Percentiles rank a stretch among this genome's conserved stretches.
phyloP scores from a whole-genome alignment of 2,797 vertebrate genomes.

The Smutsia gigantea region DNA sequence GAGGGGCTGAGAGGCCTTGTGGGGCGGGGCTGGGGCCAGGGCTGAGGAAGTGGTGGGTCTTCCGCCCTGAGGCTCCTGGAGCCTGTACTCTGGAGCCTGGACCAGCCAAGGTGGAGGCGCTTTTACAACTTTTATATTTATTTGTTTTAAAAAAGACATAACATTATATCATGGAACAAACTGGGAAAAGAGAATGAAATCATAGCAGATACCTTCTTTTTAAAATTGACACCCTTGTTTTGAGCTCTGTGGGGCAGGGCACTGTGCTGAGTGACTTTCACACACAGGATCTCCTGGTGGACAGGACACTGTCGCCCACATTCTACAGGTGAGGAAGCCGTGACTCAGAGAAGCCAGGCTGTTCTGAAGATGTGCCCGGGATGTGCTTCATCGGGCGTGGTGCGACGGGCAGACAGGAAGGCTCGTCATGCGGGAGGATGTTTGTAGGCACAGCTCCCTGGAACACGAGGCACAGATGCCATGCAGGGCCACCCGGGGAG shows the following conservation, averaged over 20 bases:
- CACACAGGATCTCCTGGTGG: fast-evolving
- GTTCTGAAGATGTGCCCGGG: background rate
- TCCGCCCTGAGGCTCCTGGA: fast-evolving
- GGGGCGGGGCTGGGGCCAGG: background rate
- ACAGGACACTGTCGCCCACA: background rate
- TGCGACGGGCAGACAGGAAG: background rate
- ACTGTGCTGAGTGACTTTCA: background rate
- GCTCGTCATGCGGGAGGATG: no score
- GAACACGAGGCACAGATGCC: background rate
- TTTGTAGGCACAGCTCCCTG: background rate
- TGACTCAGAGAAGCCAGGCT: background rate
- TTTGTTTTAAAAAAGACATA: background rate
- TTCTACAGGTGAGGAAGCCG: background rate
- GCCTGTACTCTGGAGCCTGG: background rate
- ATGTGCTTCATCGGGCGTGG: no score
- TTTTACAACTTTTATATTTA: background rate
- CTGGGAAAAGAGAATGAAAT: background rate
- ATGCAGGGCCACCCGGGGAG: background rate
- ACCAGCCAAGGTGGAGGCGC: no score
- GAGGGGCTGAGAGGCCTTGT: no score
- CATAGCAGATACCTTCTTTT: background rate
- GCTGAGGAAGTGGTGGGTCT: background rate
- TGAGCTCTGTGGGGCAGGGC: background rate
- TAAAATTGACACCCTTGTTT: background rate
- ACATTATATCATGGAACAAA: background rate